Evolutionary conservation across 2,113 vertebrate genomes (phyloP), one percentile per base, ranked within the genome.

Genomic region (Nannobrachium achirus): DNA sequence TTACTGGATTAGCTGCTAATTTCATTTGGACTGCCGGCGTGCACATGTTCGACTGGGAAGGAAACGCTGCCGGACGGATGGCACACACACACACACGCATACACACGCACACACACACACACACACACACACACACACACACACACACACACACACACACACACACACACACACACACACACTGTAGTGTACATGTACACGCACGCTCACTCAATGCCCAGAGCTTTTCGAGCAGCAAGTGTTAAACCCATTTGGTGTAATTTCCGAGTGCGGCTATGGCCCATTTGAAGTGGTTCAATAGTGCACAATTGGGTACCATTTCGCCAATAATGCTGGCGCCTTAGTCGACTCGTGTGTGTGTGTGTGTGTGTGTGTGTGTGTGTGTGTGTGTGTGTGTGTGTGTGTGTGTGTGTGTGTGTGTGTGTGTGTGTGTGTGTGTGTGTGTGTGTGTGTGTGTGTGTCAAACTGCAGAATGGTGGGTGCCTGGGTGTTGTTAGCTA

Each of bases 1-100:
- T 67, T 67, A 2, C 53, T 16, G 70, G 80, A 88, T 87, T 86
- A 87, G 57, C 65, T 10, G 10, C 69, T 89, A 74, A 85, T 89
- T 89, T 86, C 45, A 82, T 85, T 88, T 83, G 69, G 64, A 64
- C 59, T 7, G 1, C 63, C 63, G 78, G 71, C 69, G 62, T 66
- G 68, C 75, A n/a, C n/a, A n/a, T n/a, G 40, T 64, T 77, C 49
- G 45, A 60, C 46, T 9, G 42, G 65, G 57, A 74, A 80, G 53
- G 42, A 73, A 76, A 63, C 33, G 2, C 46, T 42, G 46, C 18
- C 8, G 25, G 63, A 69, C 56, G 59, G 39, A 41, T 46, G 19
- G 55, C 9, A 9, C 16, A 3, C 49, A 11, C 42, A 10, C 18
- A 10, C 8, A 6, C 38, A 11, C 20, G 10, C 14, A 11, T 15